These are phyloP conservation scores for Rhincodon typus DNA, from an alignment of 2,797 vertebrate genomes.

Conservation along the genomic window DNA sequence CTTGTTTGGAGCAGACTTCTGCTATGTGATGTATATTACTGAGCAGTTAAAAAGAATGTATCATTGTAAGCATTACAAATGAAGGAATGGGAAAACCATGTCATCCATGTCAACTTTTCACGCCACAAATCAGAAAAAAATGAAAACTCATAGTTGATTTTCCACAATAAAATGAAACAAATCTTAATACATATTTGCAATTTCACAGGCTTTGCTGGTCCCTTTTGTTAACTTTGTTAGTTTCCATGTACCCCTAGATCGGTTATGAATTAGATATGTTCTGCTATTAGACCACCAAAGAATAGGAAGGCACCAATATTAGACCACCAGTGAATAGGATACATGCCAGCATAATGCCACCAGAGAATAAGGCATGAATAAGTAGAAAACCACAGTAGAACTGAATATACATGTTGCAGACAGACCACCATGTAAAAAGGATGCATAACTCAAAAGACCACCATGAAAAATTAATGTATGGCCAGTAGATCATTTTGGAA, in stretches of 20 bases:
- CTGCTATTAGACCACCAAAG: slow-evolving; percentile 12
- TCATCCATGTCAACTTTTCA: neutral
- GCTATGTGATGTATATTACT: neutral
- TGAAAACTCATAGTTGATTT: neutral
- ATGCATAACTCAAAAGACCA: slow-evolving; percentile 11
- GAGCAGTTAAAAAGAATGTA: neutral
- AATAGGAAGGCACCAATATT: neutral
- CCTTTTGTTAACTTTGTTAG: neutral
- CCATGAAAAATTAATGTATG: neutral
- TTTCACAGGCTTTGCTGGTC: neutral
- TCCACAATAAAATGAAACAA: neutral
- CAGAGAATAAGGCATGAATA: neutral
- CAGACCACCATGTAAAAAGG: neutral
- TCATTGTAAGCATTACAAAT: neutral
- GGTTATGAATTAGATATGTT: neutral
- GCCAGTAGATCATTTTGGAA: neutral
- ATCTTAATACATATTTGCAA: neutral
- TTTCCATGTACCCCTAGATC: neutral
- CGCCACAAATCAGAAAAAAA: neutral
- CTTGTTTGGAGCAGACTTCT: neutral
- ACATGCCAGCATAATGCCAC: neutral
- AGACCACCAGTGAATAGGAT: neutral
- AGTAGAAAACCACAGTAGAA: slow-evolving; percentile 14
- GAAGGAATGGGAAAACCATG: neutral
- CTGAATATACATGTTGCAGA: neutral